Conservation (phyloP, 2,797 vertebrate genomes). For the Clamator glandarius region DNA sequence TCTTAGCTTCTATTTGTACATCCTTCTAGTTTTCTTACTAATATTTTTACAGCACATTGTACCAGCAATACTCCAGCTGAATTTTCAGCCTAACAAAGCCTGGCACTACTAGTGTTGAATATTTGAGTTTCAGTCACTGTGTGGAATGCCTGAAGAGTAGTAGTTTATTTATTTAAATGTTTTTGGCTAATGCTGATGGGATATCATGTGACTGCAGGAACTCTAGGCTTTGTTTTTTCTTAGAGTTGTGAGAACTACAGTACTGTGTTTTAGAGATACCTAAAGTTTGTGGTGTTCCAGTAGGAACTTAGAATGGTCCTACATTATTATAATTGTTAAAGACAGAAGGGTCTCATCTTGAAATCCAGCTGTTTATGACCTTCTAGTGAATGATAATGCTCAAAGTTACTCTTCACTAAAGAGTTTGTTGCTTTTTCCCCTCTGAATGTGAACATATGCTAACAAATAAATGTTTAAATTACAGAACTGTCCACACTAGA, state of each 20-base stretch:
- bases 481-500: conserved; percentile 13
- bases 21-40: background rate
- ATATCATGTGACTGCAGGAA: conserved; percentile 29
- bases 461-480: conserved; percentile 14
- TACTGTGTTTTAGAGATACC: background rate
- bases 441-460: background rate
- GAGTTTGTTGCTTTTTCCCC: background rate
- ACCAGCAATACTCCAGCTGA: background rate
- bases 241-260: background rate
- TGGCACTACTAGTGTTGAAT: background rate
- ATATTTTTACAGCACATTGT: background rate
- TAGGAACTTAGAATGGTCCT: background rate
- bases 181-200: background rate
- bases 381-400: background rate
- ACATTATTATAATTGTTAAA: background rate
- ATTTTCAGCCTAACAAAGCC: background rate
- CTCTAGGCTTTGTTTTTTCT: conserved; percentile 21
- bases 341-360: background rate
- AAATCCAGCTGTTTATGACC: conserved; percentile 1
- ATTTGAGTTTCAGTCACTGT: background rate
- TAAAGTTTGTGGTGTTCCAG: background rate
- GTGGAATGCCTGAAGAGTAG: background rate
- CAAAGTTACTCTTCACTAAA: background rate
- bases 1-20: background rate
- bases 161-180: conserved; percentile 49